A percentile compares a stretch with the other conserved stretches of the same genome.
Evolutionary conservation across 2,113 vertebrate species (phyloP).

Genomic region (Hiodon tergisus): DNA sequence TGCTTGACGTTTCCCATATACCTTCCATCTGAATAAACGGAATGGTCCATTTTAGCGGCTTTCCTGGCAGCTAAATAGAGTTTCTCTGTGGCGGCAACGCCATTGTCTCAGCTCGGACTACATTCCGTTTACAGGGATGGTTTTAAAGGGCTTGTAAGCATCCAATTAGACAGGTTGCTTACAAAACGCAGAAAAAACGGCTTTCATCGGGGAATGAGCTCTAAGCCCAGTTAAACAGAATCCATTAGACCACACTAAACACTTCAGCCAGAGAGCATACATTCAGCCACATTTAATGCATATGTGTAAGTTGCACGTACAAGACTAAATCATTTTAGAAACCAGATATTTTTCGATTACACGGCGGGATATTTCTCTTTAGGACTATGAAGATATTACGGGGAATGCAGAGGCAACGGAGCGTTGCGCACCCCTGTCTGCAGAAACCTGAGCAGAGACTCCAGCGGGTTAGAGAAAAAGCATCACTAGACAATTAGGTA

Average conservation of each 20-base stretch:
- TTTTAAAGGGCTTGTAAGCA: not conserved
- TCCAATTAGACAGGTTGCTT: not conserved
- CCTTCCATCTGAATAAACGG: not conserved
- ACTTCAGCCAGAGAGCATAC: not conserved
- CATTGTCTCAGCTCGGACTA: not conserved
- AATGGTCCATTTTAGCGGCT: not conserved
- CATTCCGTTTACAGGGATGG: not conserved
- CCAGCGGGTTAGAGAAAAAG: not conserved
- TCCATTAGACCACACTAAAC: constrained; percentile 1
- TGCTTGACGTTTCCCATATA: not conserved
- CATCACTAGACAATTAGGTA: not conserved
- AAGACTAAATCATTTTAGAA: not conserved
- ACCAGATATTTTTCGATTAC: not conserved
- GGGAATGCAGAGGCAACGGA: not conserved
- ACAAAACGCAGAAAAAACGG: not conserved
- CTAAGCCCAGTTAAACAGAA: not conserved
- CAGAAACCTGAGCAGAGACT: not conserved
- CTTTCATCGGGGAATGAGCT: not conserved
- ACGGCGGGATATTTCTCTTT: not conserved
- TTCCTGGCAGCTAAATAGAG: not conserved
- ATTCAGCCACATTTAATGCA: not conserved
- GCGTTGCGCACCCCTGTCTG: not conserved
- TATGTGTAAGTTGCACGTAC: not conserved
- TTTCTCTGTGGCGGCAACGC: not conserved
- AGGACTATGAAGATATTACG: not conserved